A percentile compares a stretch with the other conserved stretches of the same genome.
Conservation (phyloP, 2,888 invertebrate genomes). For the Steinernema carpocapsae region DNA sequence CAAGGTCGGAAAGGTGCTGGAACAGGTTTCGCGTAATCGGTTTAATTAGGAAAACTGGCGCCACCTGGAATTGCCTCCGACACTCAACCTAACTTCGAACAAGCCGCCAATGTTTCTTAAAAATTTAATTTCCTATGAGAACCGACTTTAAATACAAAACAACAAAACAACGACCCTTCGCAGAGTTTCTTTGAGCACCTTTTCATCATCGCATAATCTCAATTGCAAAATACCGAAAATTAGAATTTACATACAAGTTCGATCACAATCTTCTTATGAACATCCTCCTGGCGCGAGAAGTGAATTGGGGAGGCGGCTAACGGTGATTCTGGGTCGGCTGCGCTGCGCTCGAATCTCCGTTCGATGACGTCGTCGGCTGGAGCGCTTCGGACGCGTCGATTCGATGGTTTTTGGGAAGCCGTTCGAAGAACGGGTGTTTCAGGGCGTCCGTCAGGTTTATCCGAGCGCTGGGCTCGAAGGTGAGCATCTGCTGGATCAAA, state of each 20-base stretch:
- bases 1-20: too few relatives aligned
- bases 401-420: constrained; percentile 46
- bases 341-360: neutral
- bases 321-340: constrained; percentile 26
- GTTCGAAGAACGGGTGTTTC: constrained; percentile 84
- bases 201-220: neutral
- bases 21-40: too few relatives aligned
- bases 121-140: too few relatives aligned
- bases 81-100: too few relatives aligned
- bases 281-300: constrained; percentile 13
- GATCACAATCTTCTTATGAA: neutral
- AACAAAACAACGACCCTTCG: constrained; percentile 25
- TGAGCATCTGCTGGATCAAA: constrained; percentile 91
- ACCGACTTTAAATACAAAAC: too few relatives aligned
- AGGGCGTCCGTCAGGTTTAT: constrained; percentile 86
- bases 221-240: neutral
- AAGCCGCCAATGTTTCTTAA: too few relatives aligned
- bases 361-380: constrained; percentile 18
- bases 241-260: constrained; percentile 16
- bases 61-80: too few relatives aligned
- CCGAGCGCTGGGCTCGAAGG: constrained; percentile 90
- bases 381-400: neutral
- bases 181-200: constrained; percentile 28
- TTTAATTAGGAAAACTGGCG: too few relatives aligned
- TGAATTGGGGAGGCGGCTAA: constrained; percentile 9